These are phyloP conservation scores for Patiria pectinifera DNA, from an alignment of 53 echinoderm and acorn worm genomes.

Conservation along the genomic window DNA sequence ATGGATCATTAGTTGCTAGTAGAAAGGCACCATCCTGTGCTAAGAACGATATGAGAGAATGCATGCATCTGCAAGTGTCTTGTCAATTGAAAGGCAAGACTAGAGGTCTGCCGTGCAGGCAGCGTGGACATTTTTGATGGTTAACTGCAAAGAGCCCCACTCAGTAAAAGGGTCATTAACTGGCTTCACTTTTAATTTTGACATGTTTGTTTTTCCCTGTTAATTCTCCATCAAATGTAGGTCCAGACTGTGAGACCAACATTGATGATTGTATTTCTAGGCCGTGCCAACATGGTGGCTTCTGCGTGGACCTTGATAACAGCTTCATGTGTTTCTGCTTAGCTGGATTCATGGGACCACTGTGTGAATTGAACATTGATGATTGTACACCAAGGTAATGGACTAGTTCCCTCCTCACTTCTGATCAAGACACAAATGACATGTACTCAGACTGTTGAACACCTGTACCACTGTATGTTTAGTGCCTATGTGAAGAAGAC, in stretches of 20 bases:
- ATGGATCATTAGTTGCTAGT: too few relatives aligned
- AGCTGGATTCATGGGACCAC: slow-evolving; percentile 55
- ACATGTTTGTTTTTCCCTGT: not conserved
- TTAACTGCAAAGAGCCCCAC: too few relatives aligned
- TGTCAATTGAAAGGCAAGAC: too few relatives aligned
- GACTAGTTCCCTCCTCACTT: too few relatives aligned
- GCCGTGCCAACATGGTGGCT: slow-evolving; percentile 62
- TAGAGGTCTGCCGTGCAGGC: not conserved
- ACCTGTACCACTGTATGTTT: too few relatives aligned
- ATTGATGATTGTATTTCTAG: slow-evolving; percentile 50
- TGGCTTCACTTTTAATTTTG: not conserved
- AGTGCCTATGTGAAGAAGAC: too few relatives aligned
- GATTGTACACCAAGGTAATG: slow-evolving; percentile 49
- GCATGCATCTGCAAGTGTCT: too few relatives aligned
- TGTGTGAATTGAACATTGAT: slow-evolving; percentile 61
- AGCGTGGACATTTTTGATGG: not conserved
- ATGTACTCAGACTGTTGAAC: too few relatives aligned
- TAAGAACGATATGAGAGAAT: too few relatives aligned
- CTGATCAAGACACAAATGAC: too few relatives aligned
- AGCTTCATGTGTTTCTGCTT: slow-evolving; percentile 51
- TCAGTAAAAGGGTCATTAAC: not conserved
- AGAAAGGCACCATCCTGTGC: too few relatives aligned
- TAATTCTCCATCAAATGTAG: not conserved
- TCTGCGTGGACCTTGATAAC: slow-evolving; percentile 41
- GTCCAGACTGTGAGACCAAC: slow-evolving; percentile 40